These are phyloP conservation scores for Linurgus olivaceus DNA, from an alignment of 2,797 vertebrate species.

Conservation along the genomic window DNA sequence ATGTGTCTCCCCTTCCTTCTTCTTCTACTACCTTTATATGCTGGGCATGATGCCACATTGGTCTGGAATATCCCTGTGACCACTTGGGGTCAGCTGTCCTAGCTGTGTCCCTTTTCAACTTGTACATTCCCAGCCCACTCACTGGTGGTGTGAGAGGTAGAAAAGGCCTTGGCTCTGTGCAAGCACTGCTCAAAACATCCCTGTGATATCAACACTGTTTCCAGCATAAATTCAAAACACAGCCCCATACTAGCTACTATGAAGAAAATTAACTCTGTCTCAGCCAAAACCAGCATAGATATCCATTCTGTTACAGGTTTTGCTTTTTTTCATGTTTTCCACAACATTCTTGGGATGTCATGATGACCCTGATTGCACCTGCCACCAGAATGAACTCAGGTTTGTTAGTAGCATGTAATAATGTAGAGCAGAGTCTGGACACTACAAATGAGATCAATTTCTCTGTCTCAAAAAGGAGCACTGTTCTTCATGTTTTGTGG, in stretches of 20 bases:
- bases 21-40: neutral
- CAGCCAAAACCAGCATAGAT: neutral
- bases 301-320: neutral
- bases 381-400: neutral
- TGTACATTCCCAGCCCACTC: neutral
- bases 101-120: neutral
- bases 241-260: neutral
- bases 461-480: neutral
- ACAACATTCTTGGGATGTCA: neutral
- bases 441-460: neutral
- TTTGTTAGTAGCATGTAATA: neutral
- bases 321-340: neutral
- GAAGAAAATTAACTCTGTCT: neutral
- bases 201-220: neutral
- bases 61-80: neutral
- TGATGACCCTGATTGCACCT: neutral
- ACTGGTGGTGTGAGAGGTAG: neutral
- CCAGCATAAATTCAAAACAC: neutral
- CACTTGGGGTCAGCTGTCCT: neutral
- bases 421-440: neutral
- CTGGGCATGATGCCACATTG: neutral
- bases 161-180: neutral
- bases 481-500: neutral
- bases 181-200: neutral
- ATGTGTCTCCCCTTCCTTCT: neutral